phyloP scores from a whole-genome alignment of 2,113 vertebrate genomes.

The Typhlomys cinereus region DNA sequence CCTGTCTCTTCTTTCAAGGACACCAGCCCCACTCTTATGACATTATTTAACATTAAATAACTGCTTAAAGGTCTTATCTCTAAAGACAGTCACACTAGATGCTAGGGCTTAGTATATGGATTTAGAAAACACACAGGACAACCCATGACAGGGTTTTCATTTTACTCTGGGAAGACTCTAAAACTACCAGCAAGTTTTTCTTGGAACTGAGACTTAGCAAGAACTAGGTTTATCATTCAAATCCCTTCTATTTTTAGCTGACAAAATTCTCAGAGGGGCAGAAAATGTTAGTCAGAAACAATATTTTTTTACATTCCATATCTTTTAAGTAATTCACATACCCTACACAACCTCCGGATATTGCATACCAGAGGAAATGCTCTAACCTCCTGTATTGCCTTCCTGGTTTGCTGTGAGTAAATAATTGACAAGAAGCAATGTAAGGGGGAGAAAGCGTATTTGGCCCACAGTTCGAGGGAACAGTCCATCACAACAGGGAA shows the following conservation, averaged over 20 bases:
- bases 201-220: background rate
- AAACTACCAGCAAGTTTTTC: background rate
- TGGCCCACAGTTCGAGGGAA: background rate
- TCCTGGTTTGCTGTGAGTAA: background rate
- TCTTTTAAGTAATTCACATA: background rate
- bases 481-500: background rate
- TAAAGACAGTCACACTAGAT: background rate
- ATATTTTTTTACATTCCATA: background rate
- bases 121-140: background rate
- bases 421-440: background rate
- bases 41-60: slow-evolving; percentile 34
- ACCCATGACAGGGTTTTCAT: background rate
- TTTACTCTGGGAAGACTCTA: background rate
- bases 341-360: background rate
- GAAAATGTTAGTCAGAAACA: background rate
- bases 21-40: background rate
- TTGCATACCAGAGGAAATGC: background rate
- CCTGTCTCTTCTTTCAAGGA: background rate
- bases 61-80: background rate
- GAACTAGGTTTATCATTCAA: background rate
- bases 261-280: background rate
- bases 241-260: background rate
- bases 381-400: background rate
- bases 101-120: background rate
- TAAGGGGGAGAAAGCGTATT: background rate